Base-by-base conservation (phyloP, 2,113 vertebrate species). In the Lagenorhynchus albirostris region DNA sequence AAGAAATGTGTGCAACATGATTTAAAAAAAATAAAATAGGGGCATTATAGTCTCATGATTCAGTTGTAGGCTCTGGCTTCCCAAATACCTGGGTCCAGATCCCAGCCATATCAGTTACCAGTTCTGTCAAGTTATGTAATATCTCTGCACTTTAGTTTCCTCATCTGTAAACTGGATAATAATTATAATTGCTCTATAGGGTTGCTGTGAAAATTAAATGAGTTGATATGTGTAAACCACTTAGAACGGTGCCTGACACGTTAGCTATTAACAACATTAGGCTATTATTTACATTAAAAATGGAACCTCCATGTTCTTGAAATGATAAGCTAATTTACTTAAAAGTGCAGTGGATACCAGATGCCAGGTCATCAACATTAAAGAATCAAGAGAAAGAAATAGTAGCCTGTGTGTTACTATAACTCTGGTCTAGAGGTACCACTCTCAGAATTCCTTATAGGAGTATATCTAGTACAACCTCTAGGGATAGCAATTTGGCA, bases 341-440 rank as follows among this genome's bases (percentile, higher is more conserved):
- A 58, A 36, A 89, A 91, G 50, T 33, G 15, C 13, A 67, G 17
- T 73, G 67, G 77, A 65, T 44, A 77, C 29, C 60, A 73, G 50
- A 81, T 53, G 25, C 38, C 67, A 89, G n/a, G 8, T 63, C 53
- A 88, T 71, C 25, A 95, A 90, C 29, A 36, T 33, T 82, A 86
- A 50, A 93, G 41, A 93, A 53, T 89, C 13, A 62, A 91, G 41
- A 79, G 50, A 76, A 94, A 95, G 47, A 90, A 83, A 88, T 29
- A 63, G 31, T 82, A 29, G 15, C 47, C 41, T 81, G n/a, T 26
- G 38, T 47, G 80, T 58, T 84, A 86, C n/a, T 87, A 1, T 68
- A 58, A 88, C 14, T 70, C 3, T 70, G 25, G 62, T 47, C 20
- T 68, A 86, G 0, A 82, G 50, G 71, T 82, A 90, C 29, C 67